Base-by-base conservation (phyloP, 2,797 vertebrate genomes). In the Vultur gryphus region DNA sequence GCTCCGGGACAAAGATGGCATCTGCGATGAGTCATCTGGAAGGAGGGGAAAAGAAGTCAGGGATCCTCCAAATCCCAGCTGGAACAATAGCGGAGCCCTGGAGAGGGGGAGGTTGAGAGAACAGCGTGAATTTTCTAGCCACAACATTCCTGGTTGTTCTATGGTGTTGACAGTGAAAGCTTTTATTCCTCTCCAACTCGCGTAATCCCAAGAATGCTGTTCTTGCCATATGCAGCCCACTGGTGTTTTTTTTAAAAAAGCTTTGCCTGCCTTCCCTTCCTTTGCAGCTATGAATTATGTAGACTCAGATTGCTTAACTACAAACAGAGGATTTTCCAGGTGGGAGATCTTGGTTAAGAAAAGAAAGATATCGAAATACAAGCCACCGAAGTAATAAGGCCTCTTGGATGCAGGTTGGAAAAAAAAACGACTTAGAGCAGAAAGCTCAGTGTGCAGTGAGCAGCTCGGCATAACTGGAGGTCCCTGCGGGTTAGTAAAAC, bases 311-410 rank as follows among this genome's bases (percentile, higher is more conserved):
- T 90, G 76, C 95, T 97, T 96, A 97, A 96, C 94, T 96, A 51
- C 94, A 96, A 95, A 94, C 96, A 97, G 96, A 97, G 95, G 88
- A 51, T 96, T 97, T 97, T 96, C 97, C 97, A 98, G 94, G 96
- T 97, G 94, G 94, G 91, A 89, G 87, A 92, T 90, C 55, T 44
- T 58, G 93, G 91, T 96, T 95, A 76, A 89, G 92, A 83, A 92
- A 95, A 97, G 88, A 89, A 90, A 94, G 85, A 70, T 76, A 77
- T 82, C 21, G 23, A 92, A 96, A 89, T 72, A 93, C 67, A 92
- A 97, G 91, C 69, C 93, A 41, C 81, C 37, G 21, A 92, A 95
- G 84, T 65, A 54, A 86, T 49, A 48, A 84, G 48, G 59, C 65
- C 90, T 87, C 69, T 90, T 93, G 81, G 84, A 94, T 81, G 55